Base-by-base conservation (phyloP, 2,113 vertebrate genomes). In the Puntigrus tetrazona region DNA sequence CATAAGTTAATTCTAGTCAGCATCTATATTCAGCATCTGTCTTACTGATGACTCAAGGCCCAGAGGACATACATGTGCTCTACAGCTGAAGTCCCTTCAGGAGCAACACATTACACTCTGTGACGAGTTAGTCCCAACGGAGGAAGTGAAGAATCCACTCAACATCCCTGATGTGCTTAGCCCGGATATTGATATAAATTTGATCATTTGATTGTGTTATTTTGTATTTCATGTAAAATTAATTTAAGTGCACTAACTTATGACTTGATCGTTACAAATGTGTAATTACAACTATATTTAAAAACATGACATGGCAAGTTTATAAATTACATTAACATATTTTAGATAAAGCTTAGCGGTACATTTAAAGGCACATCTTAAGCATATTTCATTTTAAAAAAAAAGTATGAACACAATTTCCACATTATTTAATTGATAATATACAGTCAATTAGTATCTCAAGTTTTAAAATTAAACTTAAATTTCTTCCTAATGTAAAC, bases 11-110 rank as follows among this genome's bases (percentile, higher is more conserved):
- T 63, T 38, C 38, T 7, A 45, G 38, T 31, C 78, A 13, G 13
- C 38, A 45, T 67, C 22, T 78, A 61, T 61, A 41, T 61, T 38
- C 52, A 78, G 10, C 34, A 25, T 67, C 59, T 27, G 38, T 63
- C 77, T 79, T 9, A 38, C 34, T 59, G n/a, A 79, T 18, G 38
- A 14, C 59, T 65, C 45, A 25, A 45, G 59, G 41, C 78, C 41
- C 41, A 31, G 57, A 65, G 59, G 38, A 80, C 41, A 41, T 61
- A 55, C 5, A 18, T 14, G 18, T 55, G 47, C 4, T 77, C 11
- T 77, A 78, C 52, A n/a, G 76, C 36, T 80, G 78, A 80, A 45
- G 14, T 65, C 27, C 36, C 36, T 80, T 47, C 25, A 25, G n/a
- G 16, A 65, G 38, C 13, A 57, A 78, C 29, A 34, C 2, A 1